Conservation (phyloP, 2,888 invertebrate species). For the Bhutanitis thaidina region DNA sequence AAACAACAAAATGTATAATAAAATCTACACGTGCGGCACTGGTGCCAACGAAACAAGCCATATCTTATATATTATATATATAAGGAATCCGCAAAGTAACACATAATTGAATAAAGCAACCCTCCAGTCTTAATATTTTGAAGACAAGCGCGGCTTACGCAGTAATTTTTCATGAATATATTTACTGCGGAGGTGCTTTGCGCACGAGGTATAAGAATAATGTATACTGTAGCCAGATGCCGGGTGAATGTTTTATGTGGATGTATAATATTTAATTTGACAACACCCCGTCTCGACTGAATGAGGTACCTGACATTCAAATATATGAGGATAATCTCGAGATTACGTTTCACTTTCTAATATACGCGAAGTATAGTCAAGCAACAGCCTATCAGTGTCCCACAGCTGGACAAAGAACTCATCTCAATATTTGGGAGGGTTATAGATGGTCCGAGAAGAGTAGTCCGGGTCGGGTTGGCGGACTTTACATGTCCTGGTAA, state of each 20-base stretch:
- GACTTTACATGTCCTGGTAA: no score
- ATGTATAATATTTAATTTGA: conserved; percentile 16
- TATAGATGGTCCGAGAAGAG: no score
- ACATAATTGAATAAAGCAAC: conserved; percentile 15
- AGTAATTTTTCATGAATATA: conserved; percentile 20
- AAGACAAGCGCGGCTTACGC: conserved; percentile 10
- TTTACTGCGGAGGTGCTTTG: conserved; percentile 13
- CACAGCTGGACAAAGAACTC: no score
- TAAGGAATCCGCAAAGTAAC: conserved; percentile 13
- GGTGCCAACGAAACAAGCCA: neutral
- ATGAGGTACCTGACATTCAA: conserved; percentile 4
- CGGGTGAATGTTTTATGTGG: conserved; percentile 11
- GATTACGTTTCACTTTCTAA: no score
- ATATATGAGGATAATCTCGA: neutral
- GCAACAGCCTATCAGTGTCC: no score
- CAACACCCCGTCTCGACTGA: neutral
- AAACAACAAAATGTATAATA: conserved; percentile 10
- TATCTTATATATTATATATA: conserved; percentile 10
- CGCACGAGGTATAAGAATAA: conserved; percentile 12
- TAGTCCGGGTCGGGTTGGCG: no score
- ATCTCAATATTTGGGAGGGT: no score
- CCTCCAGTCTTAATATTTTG: conserved; percentile 15
- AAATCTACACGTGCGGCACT: conserved; percentile 1
- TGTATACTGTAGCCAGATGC: conserved; percentile 14
- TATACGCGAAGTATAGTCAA: no score